Evolutionary conservation across 2,888 invertebrate genomes (phyloP).

Genomic region (Habroteleia sp.): DNA sequence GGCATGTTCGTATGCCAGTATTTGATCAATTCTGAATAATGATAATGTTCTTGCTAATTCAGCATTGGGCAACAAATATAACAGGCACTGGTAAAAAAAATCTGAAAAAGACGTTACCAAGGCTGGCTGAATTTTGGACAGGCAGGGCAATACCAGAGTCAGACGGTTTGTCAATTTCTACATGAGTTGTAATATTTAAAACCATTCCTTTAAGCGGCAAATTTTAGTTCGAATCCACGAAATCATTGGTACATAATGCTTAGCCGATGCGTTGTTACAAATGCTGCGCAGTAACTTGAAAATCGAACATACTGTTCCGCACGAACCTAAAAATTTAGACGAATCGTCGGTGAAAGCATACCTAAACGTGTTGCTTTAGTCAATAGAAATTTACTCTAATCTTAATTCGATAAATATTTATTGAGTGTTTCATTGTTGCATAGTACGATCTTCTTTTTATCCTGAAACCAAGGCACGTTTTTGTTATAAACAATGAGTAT

Average conservation of each 20-base stretch:
- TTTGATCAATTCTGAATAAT: too few species aligned
- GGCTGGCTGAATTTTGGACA: too few species aligned
- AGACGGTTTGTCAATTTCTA: too few species aligned
- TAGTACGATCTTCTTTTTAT: conserved; percentile 36
- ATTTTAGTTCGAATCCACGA: neutral
- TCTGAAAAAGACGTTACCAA: too few species aligned
- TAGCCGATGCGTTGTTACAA: neutral
- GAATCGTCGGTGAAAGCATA: conserved; percentile 22
- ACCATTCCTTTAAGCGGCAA: too few species aligned
- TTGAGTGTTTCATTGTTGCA: conserved; percentile 35
- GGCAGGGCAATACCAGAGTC: too few species aligned
- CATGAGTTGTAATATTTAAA: too few species aligned
- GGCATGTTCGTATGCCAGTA: too few species aligned
- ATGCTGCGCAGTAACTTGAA: conserved; percentile 5
- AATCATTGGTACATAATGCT: neutral
- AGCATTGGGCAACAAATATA: too few species aligned
- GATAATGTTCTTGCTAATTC: too few species aligned
- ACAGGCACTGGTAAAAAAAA: too few species aligned
- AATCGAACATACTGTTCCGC: conserved; percentile 21
- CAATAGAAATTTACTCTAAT: conserved; percentile 49
- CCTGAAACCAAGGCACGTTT: conserved; percentile 60
- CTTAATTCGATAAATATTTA: conserved; percentile 32
- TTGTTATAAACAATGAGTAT: conserved; percentile 26
- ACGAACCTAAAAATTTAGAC: conserved; percentile 31
- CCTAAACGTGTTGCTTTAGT: conserved; percentile 24